Evolutionary conservation across 2,113 vertebrate genomes (phyloP), one percentile per base, ranked within the genome.

Genomic region (Apeltes quadracus): DNA sequence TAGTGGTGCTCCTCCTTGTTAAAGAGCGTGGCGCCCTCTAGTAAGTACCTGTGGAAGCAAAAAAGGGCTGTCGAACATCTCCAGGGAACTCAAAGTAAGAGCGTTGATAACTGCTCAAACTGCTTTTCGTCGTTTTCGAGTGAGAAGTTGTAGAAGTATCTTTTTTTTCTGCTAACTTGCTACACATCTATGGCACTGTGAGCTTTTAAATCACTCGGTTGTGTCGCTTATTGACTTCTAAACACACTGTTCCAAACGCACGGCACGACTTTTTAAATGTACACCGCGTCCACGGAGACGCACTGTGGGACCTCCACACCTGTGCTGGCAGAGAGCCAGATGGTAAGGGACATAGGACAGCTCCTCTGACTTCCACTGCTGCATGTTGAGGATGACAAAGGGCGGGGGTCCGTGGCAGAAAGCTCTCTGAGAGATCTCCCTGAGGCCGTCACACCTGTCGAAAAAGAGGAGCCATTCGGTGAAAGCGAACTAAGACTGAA

Each of bases 351-450:
- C 94, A 55, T 96, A 96, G 16, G 95, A 95, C 72, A 96, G 90
- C 29, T 95, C 95, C 87, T 96, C 95, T 13, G 95, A 95, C 85
- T 93, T 95, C 96, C 96, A 96, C 73, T 95, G 92, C 89, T 96
- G 95, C 96, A 96, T 96, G 92, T 96, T 95, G 80, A 96, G 90
- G 63, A 96, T 96, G 75, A 96, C 93, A 79, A 96, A 96, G 16
- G 96, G 94, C 13, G 96, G 96, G 7, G 94, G 91, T 5, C 95
- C 94, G 0, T 95, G 92, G 88, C 94, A 95, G 91, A 96, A 96
- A 50, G 95, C 85, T 81, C 95, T 89, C 54, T 93, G 94, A 29
- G 95, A 94, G 83, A 96, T 95, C 81, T 96, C 95, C 68, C 95
- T 92, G 32, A 95, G 88, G 10, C 95, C 95, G 71, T 92, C 89